phyloP scores from a whole-genome alignment of 2,888 invertebrate species.

The Diaprepes abbreviatus region DNA sequence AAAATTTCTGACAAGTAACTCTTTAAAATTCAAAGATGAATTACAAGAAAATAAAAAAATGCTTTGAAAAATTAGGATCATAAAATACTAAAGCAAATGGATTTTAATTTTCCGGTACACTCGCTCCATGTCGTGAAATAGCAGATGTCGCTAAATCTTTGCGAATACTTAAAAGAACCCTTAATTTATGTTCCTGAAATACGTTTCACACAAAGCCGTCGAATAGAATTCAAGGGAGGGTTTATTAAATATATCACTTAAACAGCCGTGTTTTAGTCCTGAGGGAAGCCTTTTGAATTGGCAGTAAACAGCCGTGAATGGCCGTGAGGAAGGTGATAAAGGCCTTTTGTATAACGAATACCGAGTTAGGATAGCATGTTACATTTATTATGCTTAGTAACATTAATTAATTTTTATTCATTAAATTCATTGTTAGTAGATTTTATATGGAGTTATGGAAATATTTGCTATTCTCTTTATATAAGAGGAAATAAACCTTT shows the following conservation, averaged over 20 bases:
- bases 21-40: no score
- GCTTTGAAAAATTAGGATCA: not conserved
- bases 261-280: constrained; percentile 20
- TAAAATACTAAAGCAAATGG: not conserved
- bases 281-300: constrained; percentile 26
- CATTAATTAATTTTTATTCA: constrained; percentile 18
- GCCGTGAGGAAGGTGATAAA: constrained; percentile 23
- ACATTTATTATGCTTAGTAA: not conserved
- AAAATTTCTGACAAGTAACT: no score
- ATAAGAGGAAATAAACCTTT: no score
- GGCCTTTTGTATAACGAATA: constrained; percentile 16
- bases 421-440: not conserved
- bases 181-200: constrained; percentile 17
- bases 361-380: constrained; percentile 1
- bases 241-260: constrained; percentile 36
- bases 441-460: no score
- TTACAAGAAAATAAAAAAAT: no score
- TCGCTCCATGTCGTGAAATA: constrained; percentile 1
- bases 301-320: constrained; percentile 19
- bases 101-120: constrained; percentile 14
- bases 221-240: constrained; percentile 28
- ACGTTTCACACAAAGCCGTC: constrained; percentile 8
- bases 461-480: no score
- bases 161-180: not conserved
- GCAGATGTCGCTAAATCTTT: constrained; percentile 17